Percentiles rank a stretch among this genome's conserved stretches.
These are phyloP conservation scores for Mixornis gularis DNA, from an alignment of 2,113 vertebrate species.

Conservation along the genomic window DNA sequence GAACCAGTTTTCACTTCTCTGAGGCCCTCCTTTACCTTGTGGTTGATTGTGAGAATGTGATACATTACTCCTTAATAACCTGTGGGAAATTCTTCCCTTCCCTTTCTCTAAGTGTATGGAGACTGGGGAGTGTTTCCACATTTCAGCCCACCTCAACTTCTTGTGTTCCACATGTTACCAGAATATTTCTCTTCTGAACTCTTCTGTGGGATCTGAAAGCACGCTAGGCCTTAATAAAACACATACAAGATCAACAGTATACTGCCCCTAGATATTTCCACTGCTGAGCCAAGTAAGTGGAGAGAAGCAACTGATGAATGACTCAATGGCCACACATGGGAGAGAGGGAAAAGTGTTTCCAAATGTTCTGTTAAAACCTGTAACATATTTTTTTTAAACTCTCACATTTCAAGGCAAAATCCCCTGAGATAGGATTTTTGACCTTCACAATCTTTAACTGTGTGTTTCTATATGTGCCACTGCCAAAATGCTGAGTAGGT, in stretches of 20 bases:
- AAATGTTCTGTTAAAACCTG: constrained; percentile 12
- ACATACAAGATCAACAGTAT: background rate
- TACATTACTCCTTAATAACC: background rate
- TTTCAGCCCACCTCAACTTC: background rate
- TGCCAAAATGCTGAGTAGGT: background rate
- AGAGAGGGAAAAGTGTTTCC: constrained; percentile 29
- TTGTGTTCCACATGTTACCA: background rate
- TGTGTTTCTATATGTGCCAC: background rate
- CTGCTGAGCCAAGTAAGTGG: background rate
- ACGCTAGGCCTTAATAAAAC: background rate
- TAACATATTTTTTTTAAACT: background rate
- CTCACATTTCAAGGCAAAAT: constrained; percentile 30
- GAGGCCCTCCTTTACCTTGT: background rate
- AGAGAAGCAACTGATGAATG: constrained; percentile 1
- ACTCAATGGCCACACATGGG: background rate
- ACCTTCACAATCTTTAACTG: background rate
- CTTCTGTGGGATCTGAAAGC: background rate
- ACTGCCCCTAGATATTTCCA: background rate
- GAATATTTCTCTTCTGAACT: background rate
- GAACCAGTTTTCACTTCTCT: background rate
- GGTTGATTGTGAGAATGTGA: background rate
- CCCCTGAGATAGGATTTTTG: background rate
- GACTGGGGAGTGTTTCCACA: background rate
- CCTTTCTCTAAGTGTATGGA: background rate
- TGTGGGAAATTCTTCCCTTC: background rate